Evolutionary conservation across 2,888 invertebrate genomes (phyloP), one percentile per base, ranked within the genome.

Genomic region (Cheilosia pagana): DNA sequence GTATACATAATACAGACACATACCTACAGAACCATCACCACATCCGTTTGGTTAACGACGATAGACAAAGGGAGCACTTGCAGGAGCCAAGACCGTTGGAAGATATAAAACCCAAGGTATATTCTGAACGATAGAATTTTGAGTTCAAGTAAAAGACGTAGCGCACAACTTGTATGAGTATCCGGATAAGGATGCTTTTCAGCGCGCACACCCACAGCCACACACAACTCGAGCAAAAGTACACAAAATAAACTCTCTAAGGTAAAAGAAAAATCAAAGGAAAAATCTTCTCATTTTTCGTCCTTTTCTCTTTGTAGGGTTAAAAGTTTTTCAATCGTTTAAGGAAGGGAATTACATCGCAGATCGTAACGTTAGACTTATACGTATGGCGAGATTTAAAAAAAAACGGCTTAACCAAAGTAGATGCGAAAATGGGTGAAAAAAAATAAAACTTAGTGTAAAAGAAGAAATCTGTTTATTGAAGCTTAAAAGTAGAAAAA

Each of bases 261-360:
- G 59, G 67, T 59, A 53, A 59, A 59, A 50, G 71, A 59, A 68
- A 68, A 55, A 68, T 68, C 70, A 70, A 70, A 70, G 48, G 50
- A 59, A 50, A 48, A 50, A 16, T 25, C 16, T 45, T 52, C 25
- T 41, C 6, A 7, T n/a, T 23, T 5, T 12, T 57, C 31, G 19
- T 53, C 43, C 23, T 68, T 48, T 52, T 21, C 19, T 6, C 8
- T n/a, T 57, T 52, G 23, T 68, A 57, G 50, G 55, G 68, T 72
- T 78, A 52, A 68, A 72, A 72, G 68, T 72, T 72, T 68, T 60
- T 39, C 57, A 79, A 79, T 72, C 79, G 57, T 63, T 83, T 74
- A 59, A 65, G 68, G 65, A 28, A 78, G 50, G 53, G 68, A 79
- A 74, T 83, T 74, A 75, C 65, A 79, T 79, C 39, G 63, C 83